Conservation (phyloP, 2,888 invertebrate species). For the Spilosoma lubricipeda region DNA sequence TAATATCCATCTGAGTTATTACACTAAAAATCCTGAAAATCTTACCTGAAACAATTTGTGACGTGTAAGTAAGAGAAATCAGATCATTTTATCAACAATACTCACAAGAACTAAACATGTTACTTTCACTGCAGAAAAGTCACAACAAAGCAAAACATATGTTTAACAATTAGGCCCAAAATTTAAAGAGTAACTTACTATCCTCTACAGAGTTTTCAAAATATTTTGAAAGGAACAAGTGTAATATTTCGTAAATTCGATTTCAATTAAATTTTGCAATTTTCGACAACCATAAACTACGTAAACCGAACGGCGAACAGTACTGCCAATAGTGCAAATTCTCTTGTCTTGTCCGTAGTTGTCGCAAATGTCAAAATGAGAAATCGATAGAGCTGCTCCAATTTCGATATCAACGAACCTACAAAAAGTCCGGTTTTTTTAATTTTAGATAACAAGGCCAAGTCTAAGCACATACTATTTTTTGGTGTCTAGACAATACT, state of each 20-base stretch:
- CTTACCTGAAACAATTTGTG: slow-evolving; percentile 54
- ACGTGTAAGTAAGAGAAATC: slow-evolving; percentile 76
- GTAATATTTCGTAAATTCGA: slow-evolving; percentile 10
- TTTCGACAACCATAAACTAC: slow-evolving; percentile 14
- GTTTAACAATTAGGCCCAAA: neutral
- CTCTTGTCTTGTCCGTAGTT: neutral
- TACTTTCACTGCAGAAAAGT: slow-evolving; percentile 46
- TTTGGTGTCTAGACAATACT: too few relatives aligned
- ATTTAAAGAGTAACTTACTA: neutral
- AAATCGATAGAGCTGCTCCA: neutral
- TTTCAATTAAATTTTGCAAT: slow-evolving; percentile 13
- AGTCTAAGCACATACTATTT: too few relatives aligned
- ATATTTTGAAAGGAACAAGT: neutral
- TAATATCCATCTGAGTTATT: slow-evolving; percentile 33
- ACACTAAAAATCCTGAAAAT: slow-evolving; percentile 40
- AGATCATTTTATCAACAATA: slow-evolving; percentile 44
- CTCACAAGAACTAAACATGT: slow-evolving; percentile 25
- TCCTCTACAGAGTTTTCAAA: neutral
- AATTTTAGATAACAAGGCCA: too few relatives aligned
- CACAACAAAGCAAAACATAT: neutral
- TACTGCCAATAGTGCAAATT: neutral
- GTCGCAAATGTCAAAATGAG: neutral
- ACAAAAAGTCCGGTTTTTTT: too few relatives aligned
- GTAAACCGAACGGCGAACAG: slow-evolving; percentile 4
- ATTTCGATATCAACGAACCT: neutral